Evolutionary conservation across 2,888 invertebrate species (phyloP).

Genomic region (Ethmia dodecea): DNA sequence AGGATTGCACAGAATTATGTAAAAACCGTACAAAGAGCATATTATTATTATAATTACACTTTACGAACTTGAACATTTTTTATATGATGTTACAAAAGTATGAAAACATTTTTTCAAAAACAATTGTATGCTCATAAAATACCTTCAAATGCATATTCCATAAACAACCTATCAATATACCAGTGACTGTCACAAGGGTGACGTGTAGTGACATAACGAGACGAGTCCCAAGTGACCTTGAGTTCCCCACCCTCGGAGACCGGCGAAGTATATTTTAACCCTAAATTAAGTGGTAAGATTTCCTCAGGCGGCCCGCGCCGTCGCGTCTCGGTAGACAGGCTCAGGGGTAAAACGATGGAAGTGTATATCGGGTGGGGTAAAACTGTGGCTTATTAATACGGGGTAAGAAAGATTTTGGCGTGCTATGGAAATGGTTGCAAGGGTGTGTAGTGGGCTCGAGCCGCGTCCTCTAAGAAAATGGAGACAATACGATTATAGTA

Average conservation of each 20-base stretch:
- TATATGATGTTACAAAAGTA: no score
- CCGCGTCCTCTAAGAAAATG: constrained; percentile 68
- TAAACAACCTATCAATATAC: no score
- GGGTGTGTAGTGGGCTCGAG: constrained; percentile 63
- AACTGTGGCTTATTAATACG: constrained; percentile 13
- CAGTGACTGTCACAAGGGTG: background rate
- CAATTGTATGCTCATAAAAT: no score
- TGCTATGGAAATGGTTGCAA: constrained; percentile 22
- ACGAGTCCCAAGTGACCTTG: constrained; percentile 46
- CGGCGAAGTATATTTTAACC: constrained; percentile 59
- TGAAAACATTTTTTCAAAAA: no score
- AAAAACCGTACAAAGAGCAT: no score
- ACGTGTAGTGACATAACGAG: constrained; percentile 4
- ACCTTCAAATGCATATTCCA: no score
- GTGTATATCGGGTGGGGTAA: background rate
- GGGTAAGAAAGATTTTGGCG: constrained; percentile 13
- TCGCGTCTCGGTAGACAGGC: constrained; percentile 43
- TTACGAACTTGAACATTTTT: no score
- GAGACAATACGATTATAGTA: constrained; percentile 68
- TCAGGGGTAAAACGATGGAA: constrained; percentile 25
- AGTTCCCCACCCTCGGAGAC: constrained; percentile 31
- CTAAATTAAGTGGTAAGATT: constrained; percentile 56
- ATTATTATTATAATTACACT: no score
- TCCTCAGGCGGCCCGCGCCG: constrained; percentile 53
- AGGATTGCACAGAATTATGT: no score